Conservation (phyloP, 2,797 vertebrate species). For the Bothrops alternatus region DNA sequence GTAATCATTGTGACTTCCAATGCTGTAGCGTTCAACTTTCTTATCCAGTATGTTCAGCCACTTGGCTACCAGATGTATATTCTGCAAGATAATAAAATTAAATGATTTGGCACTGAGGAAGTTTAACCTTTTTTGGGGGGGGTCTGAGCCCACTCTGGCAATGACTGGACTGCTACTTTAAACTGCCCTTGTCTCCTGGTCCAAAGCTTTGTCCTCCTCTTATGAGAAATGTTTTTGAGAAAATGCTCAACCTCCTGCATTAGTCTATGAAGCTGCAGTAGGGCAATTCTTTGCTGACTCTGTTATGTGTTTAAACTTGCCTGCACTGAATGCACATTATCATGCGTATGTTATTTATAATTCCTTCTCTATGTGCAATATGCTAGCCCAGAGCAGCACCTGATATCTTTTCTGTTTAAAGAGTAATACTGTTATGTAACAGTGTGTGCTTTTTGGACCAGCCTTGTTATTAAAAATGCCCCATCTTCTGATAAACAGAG, state of each 20-base stretch:
- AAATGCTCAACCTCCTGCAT: background rate
- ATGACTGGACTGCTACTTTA: background rate
- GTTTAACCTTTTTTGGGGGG: background rate
- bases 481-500: background rate
- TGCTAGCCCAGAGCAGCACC: background rate
- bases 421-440: background rate
- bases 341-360: background rate
- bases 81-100: constrained; percentile 52
- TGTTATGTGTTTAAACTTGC: background rate
- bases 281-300: background rate
- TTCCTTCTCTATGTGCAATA: no score
- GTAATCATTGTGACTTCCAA: constrained; percentile 63
- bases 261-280: background rate
- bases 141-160: background rate
- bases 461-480: background rate
- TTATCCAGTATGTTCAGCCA: constrained; percentile 73
- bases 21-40: constrained; percentile 65
- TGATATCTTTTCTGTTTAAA: background rate
- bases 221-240: background rate
- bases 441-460: background rate
- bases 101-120: background rate
- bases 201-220: background rate
- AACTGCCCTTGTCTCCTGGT: background rate
- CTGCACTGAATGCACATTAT: background rate
- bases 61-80: constrained; percentile 74